A percentile compares a stretch with the other conserved stretches of the same genome.
These are phyloP conservation scores for Hippocampus abdominalis DNA, from an alignment of 2,113 vertebrate species.

Conservation along the genomic window DNA sequence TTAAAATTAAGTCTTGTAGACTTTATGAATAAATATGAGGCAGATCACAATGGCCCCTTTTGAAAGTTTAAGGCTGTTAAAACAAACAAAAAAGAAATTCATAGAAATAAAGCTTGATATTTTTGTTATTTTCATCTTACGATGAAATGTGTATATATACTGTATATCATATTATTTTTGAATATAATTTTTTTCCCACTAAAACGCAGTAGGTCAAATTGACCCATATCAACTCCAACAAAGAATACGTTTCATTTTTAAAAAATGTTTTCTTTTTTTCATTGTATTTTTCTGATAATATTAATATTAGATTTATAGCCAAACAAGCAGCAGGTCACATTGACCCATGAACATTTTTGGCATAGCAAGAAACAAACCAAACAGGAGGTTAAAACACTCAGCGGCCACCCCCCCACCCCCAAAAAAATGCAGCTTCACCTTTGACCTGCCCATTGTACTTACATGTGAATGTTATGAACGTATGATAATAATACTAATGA, in stretches of 20 bases:
- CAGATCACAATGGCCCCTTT: no score
- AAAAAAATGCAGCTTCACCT: background rate
- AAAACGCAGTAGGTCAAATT: background rate
- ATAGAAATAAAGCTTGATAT: no score
- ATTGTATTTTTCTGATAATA: background rate
- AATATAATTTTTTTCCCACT: background rate
- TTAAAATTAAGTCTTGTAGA: no score
- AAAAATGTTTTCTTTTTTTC: background rate
- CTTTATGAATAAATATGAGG: no score
- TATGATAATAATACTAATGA: background rate
- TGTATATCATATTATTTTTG: no score
- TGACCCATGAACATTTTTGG: conserved; percentile 1
- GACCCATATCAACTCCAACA: background rate
- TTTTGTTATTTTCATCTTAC: no score
- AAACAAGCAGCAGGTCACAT: background rate
- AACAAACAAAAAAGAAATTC: background rate
- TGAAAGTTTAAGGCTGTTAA: background rate
- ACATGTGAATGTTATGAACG: background rate
- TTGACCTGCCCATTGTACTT: background rate
- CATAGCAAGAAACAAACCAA: background rate
- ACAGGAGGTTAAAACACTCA: background rate
- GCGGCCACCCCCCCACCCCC: background rate
- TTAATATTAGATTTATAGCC: background rate
- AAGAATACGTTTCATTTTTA: no score
- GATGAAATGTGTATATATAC: no score